Conservation (phyloP, 2,888 invertebrate species). For the Cosmia pyralina region DNA sequence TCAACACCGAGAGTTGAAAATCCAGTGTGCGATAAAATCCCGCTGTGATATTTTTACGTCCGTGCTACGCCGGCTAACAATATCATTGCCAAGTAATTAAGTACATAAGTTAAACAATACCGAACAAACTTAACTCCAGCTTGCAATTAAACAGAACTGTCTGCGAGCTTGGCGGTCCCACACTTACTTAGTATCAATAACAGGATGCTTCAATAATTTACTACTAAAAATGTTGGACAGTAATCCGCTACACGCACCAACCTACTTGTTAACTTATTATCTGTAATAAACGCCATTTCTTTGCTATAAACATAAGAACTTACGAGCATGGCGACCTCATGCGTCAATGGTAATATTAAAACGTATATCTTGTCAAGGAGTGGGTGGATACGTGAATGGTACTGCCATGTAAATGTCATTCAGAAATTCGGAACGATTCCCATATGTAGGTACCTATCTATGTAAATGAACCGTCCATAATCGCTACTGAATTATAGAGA, state of each 20-base stretch:
- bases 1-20: too few relatives aligned
- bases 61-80: too few relatives aligned
- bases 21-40: too few relatives aligned
- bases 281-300: conserved; percentile 40
- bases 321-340: conserved; percentile 43
- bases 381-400: conserved; percentile 5
- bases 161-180: conserved; percentile 21
- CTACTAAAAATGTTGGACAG: conserved; percentile 12
- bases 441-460: conserved; percentile 1
- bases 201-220: conserved; percentile 30
- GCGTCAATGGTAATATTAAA: conserved; percentile 25
- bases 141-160: not conserved
- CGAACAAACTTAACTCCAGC: not conserved
- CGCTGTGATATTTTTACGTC: too few relatives aligned
- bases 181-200: too few relatives aligned
- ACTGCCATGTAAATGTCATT: not conserved
- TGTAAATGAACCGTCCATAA: conserved; percentile 20
- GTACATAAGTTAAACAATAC: not conserved
- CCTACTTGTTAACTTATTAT: conserved; percentile 45
- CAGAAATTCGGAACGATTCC: conserved; percentile 1
- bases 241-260: conserved; percentile 13
- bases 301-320: conserved; percentile 25
- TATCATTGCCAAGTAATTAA: not conserved
- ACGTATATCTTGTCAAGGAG: conserved; percentile 4
- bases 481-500: conserved; percentile 2